Evolutionary conservation across 2,888 invertebrate genomes (phyloP), one percentile per base, ranked within the genome.

Genomic region (Agriopis leucophaearia): DNA sequence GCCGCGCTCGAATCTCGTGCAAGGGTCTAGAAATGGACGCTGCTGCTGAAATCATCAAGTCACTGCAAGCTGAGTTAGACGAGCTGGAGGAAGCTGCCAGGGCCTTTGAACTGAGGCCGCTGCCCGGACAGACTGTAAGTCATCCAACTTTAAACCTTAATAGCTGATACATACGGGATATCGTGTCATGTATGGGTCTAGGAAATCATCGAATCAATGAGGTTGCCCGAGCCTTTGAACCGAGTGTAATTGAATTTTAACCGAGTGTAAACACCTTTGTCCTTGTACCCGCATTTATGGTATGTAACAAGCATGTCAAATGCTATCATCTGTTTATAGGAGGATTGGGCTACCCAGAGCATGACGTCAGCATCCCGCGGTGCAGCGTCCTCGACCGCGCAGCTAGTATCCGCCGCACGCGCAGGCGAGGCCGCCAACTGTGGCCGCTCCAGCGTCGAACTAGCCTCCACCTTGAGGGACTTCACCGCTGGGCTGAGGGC

Each of bases 21-120:
- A 97, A 97, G 74, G 97, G 97, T 0, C 92, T 98, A 69, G 98
- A 99, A 79, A 88, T 99, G 70, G 98, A 98, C 76, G 96, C 97
- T 0, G 98, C 99, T 0, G 95, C 97, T 0, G 97, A 98, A 77
- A 95, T 97, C 64, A 96, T 99, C 48, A 94, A 95, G 10, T 96
- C 96, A 48, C 91, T 99, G 51, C 96, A 97, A 81, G 96, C 95
- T 44, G 98, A 99, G 78, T 91, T 99, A 18, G 95, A 96, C 36
- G 98, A 97, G 78, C 96, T 97, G 72, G 96, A 97, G 63, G 95
- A 95, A 69, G 97, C 97, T 0, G 97, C 97, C 0, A 92, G 96
- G 38, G 95, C 95, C 0, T 95, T 96, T 67, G 95, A 96, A 27
- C 91, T 99, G 48, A 94, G 96, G 68, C 98, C 98, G 0, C 89